Conservation (phyloP, 2,797 vertebrate genomes). For the Pseudochaenichthys georgianus region DNA sequence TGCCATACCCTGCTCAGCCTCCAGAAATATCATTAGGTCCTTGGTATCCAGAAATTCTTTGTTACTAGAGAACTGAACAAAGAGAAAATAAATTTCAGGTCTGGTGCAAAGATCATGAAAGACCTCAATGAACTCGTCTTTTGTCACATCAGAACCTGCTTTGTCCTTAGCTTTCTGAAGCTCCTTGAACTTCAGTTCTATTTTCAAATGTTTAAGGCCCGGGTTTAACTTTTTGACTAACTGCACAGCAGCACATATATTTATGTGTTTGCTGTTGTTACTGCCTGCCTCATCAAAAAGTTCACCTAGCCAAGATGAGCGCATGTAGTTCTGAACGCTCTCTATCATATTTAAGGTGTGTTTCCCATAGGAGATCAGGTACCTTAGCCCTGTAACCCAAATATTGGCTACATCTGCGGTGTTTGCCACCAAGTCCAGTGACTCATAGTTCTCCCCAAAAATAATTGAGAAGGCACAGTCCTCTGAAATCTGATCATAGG, state of each 20-base stretch:
- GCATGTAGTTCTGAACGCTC: conserved; percentile 96
- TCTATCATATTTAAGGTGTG: conserved; percentile 97
- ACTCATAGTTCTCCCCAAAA: conserved; percentile 97
- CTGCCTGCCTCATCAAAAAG: conserved; percentile 91
- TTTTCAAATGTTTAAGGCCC: conserved; percentile 96
- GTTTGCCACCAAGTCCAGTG: conserved; percentile 97
- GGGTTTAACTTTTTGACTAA: conserved; percentile 93
- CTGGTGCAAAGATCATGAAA: conserved; percentile 98
- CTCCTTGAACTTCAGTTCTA: conserved; percentile 98
- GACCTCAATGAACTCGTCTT: conserved; percentile 96
- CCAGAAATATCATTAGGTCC: conserved; percentile 99
- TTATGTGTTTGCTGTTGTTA: conserved; percentile 87
- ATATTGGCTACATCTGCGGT: conserved; percentile 97
- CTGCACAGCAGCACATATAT: conserved; percentile 91
- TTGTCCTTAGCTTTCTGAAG: conserved; percentile 96
- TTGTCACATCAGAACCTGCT: conserved; percentile 87
- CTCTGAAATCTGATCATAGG: conserved; percentile 98
- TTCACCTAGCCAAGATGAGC: conserved; percentile 95
- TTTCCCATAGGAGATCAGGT: conserved; percentile 97
- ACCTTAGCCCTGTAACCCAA: conserved; percentile 97
- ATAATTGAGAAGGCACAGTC: conserved; percentile 97
- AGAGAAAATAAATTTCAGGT: conserved; percentile 98
- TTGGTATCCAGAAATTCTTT: conserved; percentile 98
- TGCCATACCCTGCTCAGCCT: conserved; percentile 98
- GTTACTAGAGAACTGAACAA: conserved; percentile 99